Conservation (phyloP, 2,797 vertebrate genomes). For the Scarus forsteni region DNA sequence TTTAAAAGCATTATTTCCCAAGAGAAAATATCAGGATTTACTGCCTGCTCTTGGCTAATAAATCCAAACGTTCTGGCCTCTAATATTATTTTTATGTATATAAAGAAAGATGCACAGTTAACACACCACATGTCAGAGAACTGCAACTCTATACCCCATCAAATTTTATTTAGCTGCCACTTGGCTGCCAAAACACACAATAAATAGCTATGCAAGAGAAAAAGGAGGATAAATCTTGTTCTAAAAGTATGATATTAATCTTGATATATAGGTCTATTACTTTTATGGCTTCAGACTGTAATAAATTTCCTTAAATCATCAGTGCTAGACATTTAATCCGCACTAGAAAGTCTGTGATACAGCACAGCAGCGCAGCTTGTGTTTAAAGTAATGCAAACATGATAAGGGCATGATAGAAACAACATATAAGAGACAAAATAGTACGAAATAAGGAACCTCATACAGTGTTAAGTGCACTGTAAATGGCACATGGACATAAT, state of each 20-base stretch:
- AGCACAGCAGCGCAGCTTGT: not conserved
- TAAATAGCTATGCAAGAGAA: not conserved
- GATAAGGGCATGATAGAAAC: constrained; percentile 4
- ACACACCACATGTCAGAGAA: constrained; percentile 6
- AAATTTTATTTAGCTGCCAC: constrained; percentile 27
- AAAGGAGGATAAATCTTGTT: not conserved
- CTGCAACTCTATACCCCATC: constrained; percentile 3
- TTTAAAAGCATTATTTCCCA: constrained; percentile 10
- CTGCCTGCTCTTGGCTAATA: constrained; percentile 15
- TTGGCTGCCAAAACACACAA: constrained; percentile 14
- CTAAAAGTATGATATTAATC: constrained; percentile 32
- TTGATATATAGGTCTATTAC: constrained; percentile 29
- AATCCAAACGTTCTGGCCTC: constrained; percentile 1
- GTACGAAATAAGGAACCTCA: too few relatives aligned
- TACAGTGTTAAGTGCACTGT: not conserved
- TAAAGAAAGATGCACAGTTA: not conserved
- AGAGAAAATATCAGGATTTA: constrained; percentile 4
- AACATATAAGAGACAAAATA: too few relatives aligned
- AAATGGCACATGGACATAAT: not conserved
- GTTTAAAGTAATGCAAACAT: not conserved
- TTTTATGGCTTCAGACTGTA: constrained; percentile 21
- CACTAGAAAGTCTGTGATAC: constrained; percentile 1
- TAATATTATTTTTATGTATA: constrained; percentile 6
- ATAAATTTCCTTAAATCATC: constrained; percentile 29
- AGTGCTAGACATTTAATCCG: constrained; percentile 39